phyloP scores from a whole-genome alignment of 2,113 vertebrate genomes.

The Chlorodrepanis virens region DNA sequence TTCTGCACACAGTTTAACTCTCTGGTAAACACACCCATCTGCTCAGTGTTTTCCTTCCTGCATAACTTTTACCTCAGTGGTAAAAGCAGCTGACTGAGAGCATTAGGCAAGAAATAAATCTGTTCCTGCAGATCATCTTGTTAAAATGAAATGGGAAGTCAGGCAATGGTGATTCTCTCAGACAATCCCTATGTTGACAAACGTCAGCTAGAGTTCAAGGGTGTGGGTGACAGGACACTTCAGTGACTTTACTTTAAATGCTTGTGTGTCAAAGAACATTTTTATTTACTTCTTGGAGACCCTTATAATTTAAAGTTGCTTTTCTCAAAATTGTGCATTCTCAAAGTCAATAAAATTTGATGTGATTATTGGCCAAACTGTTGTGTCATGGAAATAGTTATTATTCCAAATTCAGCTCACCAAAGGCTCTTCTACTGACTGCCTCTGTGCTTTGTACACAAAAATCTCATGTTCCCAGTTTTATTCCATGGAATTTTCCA shows the following conservation, averaged over 20 bases:
- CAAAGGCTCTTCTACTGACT: background rate
- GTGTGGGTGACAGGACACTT: background rate
- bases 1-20: conserved; percentile 48
- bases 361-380: background rate
- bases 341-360: background rate
- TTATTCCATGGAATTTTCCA: background rate
- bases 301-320: background rate
- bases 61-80: conserved; percentile 4
- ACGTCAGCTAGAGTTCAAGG: background rate
- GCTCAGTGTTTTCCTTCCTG: conserved; percentile 54
- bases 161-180: background rate
- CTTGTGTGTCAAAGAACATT: background rate
- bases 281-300: background rate
- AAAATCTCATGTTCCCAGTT: background rate
- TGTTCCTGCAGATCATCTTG: background rate
- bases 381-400: background rate
- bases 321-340: background rate
- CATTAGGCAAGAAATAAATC: background rate
- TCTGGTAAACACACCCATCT: conserved; percentile 70
- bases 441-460: background rate
- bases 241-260: background rate
- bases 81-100: conserved; percentile 36
- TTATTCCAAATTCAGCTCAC: background rate
- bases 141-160: background rate
- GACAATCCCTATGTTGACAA: background rate